These are phyloP conservation scores for Heterodera carotae DNA, from an alignment of 1,140 invertebrate species.

Conservation along the genomic window DNA sequence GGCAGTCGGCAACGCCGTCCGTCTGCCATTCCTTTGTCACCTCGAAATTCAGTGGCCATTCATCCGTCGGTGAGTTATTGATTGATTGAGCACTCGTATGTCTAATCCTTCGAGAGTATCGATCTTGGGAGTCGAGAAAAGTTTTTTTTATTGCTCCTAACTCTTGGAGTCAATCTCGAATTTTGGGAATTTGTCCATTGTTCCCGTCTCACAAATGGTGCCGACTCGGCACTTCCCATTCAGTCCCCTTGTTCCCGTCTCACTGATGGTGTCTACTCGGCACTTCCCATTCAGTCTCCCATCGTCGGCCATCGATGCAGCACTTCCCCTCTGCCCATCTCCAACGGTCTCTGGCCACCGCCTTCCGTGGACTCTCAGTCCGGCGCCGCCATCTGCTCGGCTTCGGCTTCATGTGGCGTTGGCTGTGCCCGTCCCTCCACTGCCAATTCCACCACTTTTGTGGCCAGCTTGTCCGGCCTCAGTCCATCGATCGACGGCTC, in stretches of 20 bases:
- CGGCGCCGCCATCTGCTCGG: not conserved
- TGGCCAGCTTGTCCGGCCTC: conserved; percentile 21
- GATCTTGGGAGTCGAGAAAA: too few species aligned
- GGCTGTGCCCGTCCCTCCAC: conserved; percentile 16
- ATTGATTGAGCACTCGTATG: not conserved
- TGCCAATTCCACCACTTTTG: conserved; percentile 7
- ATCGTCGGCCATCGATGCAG: not conserved
- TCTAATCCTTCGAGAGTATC: not conserved
- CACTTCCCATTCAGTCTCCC: conserved; percentile 2
- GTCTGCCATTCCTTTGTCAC: conserved; percentile 64
- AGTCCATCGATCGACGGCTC: not conserved
- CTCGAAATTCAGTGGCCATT: conserved; percentile 59
- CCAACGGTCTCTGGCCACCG: conserved; percentile 21
- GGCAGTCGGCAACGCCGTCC: conserved; percentile 66
- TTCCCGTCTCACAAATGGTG: not conserved
- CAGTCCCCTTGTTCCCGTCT: not conserved
- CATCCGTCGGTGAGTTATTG: conserved; percentile 68
- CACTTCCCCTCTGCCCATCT: not conserved
- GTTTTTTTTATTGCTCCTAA: too few species aligned
- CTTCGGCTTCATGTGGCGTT: conserved; percentile 12
- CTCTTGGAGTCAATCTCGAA: too few species aligned
- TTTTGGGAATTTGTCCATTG: too few species aligned
- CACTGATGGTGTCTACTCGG: not conserved
- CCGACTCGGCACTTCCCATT: not conserved
- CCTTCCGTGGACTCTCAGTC: conserved; percentile 2